Percentiles rank a stretch among this genome's conserved stretches.
Evolutionary conservation across 2,797 vertebrate species (phyloP).

Genomic region (Rhabdophis nuchalis): DNA sequence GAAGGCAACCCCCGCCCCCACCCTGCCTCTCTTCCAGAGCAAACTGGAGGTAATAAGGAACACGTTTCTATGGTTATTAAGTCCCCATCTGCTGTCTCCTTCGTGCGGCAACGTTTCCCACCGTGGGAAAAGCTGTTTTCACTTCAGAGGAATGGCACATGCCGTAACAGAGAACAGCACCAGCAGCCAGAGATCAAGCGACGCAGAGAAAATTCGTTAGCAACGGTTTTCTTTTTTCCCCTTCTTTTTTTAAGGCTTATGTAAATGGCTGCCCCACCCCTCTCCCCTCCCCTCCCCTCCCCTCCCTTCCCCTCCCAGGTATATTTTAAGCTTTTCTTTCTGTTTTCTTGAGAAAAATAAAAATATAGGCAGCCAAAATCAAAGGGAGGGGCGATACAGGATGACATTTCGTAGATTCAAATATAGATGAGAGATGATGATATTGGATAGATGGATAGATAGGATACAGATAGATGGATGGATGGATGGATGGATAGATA

Average conservation of each 20-base stretch:
- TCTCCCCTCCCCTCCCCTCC: background rate
- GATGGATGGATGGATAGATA: too few relatives aligned
- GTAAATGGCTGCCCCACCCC: background rate
- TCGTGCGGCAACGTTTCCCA: constrained; percentile 64
- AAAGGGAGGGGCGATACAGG: background rate
- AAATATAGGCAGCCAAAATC: background rate
- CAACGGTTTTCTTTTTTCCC: constrained; percentile 18
- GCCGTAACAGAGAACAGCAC: constrained; percentile 18
- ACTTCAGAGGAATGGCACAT: constrained; percentile 62
- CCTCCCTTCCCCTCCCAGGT: background rate
- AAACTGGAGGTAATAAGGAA: constrained; percentile 57
- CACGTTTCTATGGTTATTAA: constrained; percentile 63
- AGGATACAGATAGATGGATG: fast-evolving
- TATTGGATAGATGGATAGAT: too few relatives aligned
- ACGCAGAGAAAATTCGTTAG: constrained; percentile 59
- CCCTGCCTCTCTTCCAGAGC: background rate
- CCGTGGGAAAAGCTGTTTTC: constrained; percentile 65
- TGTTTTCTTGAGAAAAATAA: background rate
- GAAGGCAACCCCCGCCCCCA: background rate
- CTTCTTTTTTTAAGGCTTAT: background rate
- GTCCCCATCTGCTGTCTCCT: constrained; percentile 66
- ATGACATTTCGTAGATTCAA: background rate
- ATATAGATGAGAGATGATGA: too few relatives aligned
- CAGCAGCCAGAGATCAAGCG: constrained; percentile 39
- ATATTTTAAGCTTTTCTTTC: background rate